Base-by-base conservation (phyloP, 2,797 vertebrate species). In the Cephalopachus bancanus region DNA sequence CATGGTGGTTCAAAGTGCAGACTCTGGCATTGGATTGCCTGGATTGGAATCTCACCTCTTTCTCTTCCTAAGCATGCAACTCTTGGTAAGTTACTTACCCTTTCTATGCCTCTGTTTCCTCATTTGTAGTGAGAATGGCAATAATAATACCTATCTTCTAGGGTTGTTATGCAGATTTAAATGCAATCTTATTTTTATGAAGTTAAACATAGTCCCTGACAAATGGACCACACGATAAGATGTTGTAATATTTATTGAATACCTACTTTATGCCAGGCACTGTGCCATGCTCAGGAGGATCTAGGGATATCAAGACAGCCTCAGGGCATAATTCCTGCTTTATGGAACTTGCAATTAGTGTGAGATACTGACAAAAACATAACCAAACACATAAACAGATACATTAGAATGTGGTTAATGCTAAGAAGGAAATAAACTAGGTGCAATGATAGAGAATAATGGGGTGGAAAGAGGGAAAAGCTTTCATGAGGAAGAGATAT, bases 391-490 rank as follows among this genome's bases (percentile, higher is more conserved):
- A 57, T 49, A 72, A 55, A 83, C 24, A 83, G 64, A 49, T 26
- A 87, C 74, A 75, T 44, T 76, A 69, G 69, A 81, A 28, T 67
- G 75, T 94, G 72, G 60, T 83, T 83, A 83, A 64, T 79, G 19
- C 11, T 51, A 84, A 69, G 16, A 72, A 84, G 57, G 22, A 83
- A 59, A 83, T 44, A 72, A 59, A 71, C 9, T 87, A 33, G 62
- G 19, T 37, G 7, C 15, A 37, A 78, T 83, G n/a, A 75, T 30
- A 87, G 69, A 65, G 64, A 91, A 79, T 28, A 79, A 33, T 64
- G n/a, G 55, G 57, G 57, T 55, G 33, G 72, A 78, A 16, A 16
- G 4, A 62, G 44, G 57, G 37, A 30, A 89, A 84, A 88, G 15
- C 8, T 57, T 79, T 89, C 57, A 26, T 44, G 3, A 78, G 37